A percentile compares a stretch with the other conserved stretches of the same genome.
These are phyloP conservation scores for Haliclystus octoradiatus DNA, from an alignment of 30 jellyfish, hydroid and myxozoan species.

Conservation along the genomic window DNA sequence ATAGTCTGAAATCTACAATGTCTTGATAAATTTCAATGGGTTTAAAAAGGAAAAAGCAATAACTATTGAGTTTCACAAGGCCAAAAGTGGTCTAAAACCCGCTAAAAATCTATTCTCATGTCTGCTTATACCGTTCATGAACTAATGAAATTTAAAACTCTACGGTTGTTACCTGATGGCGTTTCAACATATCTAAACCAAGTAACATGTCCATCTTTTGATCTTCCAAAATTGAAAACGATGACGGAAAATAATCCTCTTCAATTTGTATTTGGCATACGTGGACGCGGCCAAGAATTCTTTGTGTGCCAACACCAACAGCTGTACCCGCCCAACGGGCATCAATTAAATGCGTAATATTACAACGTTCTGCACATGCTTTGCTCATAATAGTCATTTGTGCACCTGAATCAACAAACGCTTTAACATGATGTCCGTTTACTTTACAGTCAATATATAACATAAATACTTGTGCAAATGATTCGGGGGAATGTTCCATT, in stretches of 20 bases:
- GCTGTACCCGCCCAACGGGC: constrained; percentile 98
- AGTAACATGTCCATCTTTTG: constrained; percentile 93
- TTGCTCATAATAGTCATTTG: constrained; percentile 98
- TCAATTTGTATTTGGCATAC: constrained; percentile 89
- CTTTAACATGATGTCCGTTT: constrained; percentile 97
- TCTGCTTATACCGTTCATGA: too few relatives aligned
- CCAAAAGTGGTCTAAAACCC: too few relatives aligned
- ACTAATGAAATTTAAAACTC: too few relatives aligned
- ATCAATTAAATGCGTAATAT: constrained; percentile 73
- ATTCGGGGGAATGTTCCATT: constrained; percentile 94
- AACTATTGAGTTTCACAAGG: too few relatives aligned
- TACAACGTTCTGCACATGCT: constrained; percentile 93
- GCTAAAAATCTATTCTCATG: too few relatives aligned
- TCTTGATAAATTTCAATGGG: too few relatives aligned
- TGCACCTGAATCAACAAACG: constrained; percentile 99
- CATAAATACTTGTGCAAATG: constrained; percentile 97
- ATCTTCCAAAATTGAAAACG: constrained; percentile 79
- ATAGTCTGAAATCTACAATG: too few relatives aligned
- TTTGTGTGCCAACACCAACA: constrained; percentile 95
- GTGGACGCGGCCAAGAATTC: constrained; percentile 90
- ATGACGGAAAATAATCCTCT: constrained; percentile 62
- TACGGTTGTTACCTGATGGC: constrained; percentile 99
- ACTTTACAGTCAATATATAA: constrained; percentile 81
- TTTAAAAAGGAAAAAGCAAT: too few relatives aligned
- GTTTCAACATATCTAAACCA: constrained; percentile 93